Percentiles rank a stretch among this genome's conserved stretches.
Conservation (phyloP, 2,113 vertebrate genomes). For the Callospermophilus lateralis region DNA sequence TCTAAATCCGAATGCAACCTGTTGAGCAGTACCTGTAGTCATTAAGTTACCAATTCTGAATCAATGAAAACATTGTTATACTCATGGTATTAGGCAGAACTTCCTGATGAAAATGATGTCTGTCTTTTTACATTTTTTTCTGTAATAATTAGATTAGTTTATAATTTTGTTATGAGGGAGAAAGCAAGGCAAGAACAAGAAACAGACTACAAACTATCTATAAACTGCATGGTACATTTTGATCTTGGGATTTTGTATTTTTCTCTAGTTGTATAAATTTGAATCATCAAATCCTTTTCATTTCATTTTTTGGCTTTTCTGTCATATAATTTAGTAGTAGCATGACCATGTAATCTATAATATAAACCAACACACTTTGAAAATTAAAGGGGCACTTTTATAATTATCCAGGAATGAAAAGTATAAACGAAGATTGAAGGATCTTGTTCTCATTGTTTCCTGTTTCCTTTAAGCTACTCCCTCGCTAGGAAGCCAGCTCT, state of each 20-base stretch:
- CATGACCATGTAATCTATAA: background rate
- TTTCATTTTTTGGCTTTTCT: background rate
- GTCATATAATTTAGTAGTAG: background rate
- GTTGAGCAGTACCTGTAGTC: background rate
- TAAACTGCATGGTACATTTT: background rate
- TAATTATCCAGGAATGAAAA: slow-evolving; percentile 18
- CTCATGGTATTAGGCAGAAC: background rate
- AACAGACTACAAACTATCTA: background rate
- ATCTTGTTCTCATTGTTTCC: background rate
- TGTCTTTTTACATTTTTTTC: background rate
- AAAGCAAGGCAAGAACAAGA: background rate
- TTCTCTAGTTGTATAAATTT: background rate
- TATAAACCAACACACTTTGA: background rate
- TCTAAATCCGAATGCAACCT: background rate
- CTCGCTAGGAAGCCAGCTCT: background rate
- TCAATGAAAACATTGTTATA: background rate
- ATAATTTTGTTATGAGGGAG: slow-evolving; percentile 13
- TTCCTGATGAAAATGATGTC: background rate
- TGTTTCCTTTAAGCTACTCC: background rate
- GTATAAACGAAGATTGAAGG: background rate
- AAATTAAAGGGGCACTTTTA: background rate
- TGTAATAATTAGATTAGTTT: background rate
- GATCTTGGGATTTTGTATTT: slow-evolving; percentile 8
- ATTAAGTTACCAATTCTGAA: background rate
- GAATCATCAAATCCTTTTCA: background rate